A percentile compares a stretch with the other conserved stretches of the same genome.
These are phyloP conservation scores for Ptilodon capucinus DNA, from an alignment of 2,888 invertebrate genomes.

Conservation along the genomic window DNA sequence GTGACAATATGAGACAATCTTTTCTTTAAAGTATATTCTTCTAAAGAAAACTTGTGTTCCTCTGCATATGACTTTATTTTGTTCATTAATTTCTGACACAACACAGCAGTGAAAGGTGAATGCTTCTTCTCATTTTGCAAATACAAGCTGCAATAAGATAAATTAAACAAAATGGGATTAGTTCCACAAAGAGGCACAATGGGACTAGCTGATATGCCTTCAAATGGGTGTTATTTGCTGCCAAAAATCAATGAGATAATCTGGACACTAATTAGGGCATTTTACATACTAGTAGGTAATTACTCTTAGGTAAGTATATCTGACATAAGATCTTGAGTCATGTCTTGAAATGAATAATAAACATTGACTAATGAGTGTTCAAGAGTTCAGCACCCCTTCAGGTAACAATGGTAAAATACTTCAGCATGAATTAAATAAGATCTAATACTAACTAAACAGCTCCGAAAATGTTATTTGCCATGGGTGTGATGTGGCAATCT, in stretches of 20 bases:
- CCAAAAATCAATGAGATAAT: no score
- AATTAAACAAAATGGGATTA: constrained; percentile 1
- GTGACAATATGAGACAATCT: constrained; percentile 84
- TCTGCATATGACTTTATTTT: constrained; percentile 85
- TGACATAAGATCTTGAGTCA: no score
- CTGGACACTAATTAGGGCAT: no score
- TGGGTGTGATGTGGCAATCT: constrained; percentile 86
- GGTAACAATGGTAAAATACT: no score
- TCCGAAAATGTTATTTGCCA: constrained; percentile 91
- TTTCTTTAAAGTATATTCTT: constrained; percentile 82
- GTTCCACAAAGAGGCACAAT: no score
- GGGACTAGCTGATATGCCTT: no score
- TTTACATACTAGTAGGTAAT: no score
- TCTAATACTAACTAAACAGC: constrained; percentile 85
- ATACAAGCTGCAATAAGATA: constrained; percentile 57
- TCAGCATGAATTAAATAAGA: constrained; percentile 1
- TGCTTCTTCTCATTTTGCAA: constrained; percentile 80
- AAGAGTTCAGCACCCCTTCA: no score
- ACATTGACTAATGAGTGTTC: no score
- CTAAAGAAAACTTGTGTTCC: constrained; percentile 81
- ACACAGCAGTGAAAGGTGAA: constrained; percentile 85
- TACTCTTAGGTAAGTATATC: no score
- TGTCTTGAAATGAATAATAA: no score
- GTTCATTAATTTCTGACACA: constrained; percentile 83
- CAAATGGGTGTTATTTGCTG: no score